Percentiles rank a stretch among this genome's conserved stretches.
These are phyloP conservation scores for Lagopus leucura DNA, from an alignment of 2,113 vertebrate genomes.

Conservation along the genomic window DNA sequence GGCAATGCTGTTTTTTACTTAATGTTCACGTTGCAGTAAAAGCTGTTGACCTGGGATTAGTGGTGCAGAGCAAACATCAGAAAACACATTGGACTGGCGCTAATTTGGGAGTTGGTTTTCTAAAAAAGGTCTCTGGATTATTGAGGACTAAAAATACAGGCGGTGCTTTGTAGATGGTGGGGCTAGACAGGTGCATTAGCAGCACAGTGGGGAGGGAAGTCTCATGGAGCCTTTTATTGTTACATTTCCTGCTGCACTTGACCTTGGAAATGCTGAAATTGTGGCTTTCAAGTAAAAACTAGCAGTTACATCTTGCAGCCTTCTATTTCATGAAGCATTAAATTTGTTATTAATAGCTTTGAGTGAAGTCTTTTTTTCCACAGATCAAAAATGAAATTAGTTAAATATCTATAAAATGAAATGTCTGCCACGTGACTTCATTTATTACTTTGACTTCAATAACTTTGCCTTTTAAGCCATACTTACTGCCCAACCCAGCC, in stretches of 20 bases:
- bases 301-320: slow-evolving; percentile 34
- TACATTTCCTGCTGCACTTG: slow-evolving; percentile 61
- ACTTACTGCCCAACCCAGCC: accelerated
- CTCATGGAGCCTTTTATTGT: slow-evolving; percentile 64
- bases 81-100: slow-evolving; percentile 51
- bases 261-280: slow-evolving; percentile 69
- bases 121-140: slow-evolving; percentile 55
- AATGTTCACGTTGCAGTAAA: slow-evolving; percentile 51
- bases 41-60: slow-evolving; percentile 71
- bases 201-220: slow-evolving; percentile 64
- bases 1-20: slow-evolving; percentile 51
- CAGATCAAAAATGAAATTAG: slow-evolving; percentile 35
- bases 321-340: slow-evolving; percentile 58
- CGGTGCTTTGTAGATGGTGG: slow-evolving; percentile 33
- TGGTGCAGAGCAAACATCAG: neutral
- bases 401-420: neutral
- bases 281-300: slow-evolving; percentile 60
- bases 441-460: neutral
- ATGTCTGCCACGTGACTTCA: neutral
- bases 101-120: slow-evolving; percentile 70
- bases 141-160: slow-evolving; percentile 37
- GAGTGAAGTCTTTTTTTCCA: neutral
- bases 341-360: slow-evolving; percentile 49
- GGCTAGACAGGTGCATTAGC: slow-evolving; percentile 77
- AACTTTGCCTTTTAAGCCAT: neutral